phyloP scores from a whole-genome alignment of 2,888 invertebrate species.

The Oligia latruncula region DNA sequence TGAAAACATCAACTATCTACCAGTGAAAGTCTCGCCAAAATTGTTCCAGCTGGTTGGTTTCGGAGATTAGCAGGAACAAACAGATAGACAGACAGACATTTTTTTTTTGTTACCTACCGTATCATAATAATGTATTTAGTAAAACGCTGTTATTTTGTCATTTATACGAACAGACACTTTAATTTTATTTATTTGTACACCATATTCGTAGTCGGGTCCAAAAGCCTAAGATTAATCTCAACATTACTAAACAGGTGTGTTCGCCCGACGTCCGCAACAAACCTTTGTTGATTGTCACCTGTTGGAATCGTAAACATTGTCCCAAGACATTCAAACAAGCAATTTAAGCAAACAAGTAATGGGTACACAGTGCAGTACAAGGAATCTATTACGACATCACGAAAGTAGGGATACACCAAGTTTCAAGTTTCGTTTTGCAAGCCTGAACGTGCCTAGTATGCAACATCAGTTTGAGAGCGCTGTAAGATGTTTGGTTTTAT shows the following conservation, averaged over 20 bases:
- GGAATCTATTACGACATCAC: slow-evolving; percentile 47
- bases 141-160: not conserved
- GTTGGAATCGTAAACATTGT: slow-evolving; percentile 82
- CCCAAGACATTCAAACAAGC: slow-evolving; percentile 79
- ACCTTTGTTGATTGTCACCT: slow-evolving; percentile 79
- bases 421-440: slow-evolving; percentile 62
- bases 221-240: slow-evolving; percentile 23
- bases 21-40: not conserved
- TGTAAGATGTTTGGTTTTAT: slow-evolving; percentile 39
- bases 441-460: slow-evolving; percentile 32
- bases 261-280: slow-evolving; percentile 63
- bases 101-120: not conserved
- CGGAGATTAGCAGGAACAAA: not conserved
- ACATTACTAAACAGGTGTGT: slow-evolving; percentile 54
- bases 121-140: not conserved
- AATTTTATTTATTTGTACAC: not conserved
- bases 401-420: slow-evolving; percentile 47
- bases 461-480: slow-evolving; percentile 20
- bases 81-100: no score
- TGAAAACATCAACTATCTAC: no score
- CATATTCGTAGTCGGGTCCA: not conserved
- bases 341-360: slow-evolving; percentile 75
- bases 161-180: not conserved
- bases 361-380: slow-evolving; percentile 59
- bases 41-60: not conserved